Evolutionary conservation across 2,888 invertebrate species (phyloP).

Genomic region (Gari tellinella): DNA sequence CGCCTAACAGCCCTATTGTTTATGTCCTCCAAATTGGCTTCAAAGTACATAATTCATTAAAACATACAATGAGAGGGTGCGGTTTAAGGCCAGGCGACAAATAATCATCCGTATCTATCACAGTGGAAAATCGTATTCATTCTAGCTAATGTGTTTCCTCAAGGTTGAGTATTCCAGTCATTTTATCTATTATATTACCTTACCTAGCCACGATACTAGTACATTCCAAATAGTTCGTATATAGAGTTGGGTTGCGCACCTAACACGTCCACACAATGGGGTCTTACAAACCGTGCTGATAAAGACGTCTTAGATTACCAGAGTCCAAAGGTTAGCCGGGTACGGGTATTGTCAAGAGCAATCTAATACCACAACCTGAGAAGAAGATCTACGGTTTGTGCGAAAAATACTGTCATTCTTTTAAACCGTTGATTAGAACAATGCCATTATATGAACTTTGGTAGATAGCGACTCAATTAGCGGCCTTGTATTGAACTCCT

Average conservation of each 20-base stretch:
- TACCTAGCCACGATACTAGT: too few species aligned
- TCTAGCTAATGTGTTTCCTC: too few species aligned
- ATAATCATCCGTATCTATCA: too few species aligned
- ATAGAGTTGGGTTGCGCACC: conserved; percentile 1
- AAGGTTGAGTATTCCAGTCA: too few species aligned
- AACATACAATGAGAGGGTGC: too few species aligned
- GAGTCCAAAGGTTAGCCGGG: conserved; percentile 47
- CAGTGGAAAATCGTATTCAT: too few species aligned
- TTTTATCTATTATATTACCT: too few species aligned
- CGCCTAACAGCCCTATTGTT: too few species aligned
- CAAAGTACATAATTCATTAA: too few species aligned
- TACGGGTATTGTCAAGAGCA: conserved; percentile 48
- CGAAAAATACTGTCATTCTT: conserved; percentile 53
- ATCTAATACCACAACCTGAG: conserved; percentile 31
- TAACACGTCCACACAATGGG: conserved; percentile 51
- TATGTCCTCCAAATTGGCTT: too few species aligned
- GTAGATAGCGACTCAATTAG: conserved; percentile 56
- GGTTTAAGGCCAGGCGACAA: too few species aligned
- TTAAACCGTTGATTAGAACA: conserved; percentile 43
- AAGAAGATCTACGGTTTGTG: conserved; percentile 42
- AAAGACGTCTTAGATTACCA: conserved; percentile 40
- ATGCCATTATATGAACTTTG: conserved; percentile 39
- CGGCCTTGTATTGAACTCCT: conserved; percentile 32
- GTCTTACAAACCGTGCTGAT: conserved; percentile 34
- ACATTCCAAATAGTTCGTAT: too few species aligned